Conservation (phyloP, 2,888 invertebrate species). For the Ornithoptera alexandrae region DNA sequence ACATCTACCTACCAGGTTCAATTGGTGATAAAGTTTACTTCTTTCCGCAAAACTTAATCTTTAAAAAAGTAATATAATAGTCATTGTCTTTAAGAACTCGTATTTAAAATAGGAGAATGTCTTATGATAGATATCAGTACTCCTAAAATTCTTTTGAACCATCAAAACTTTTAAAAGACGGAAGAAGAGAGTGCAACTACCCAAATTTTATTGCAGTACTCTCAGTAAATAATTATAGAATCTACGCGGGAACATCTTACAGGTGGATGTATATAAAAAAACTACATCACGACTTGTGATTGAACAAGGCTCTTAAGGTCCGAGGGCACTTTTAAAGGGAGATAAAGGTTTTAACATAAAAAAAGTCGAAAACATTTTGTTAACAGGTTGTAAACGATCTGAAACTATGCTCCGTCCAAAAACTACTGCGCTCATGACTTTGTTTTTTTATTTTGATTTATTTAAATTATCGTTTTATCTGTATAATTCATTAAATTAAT, state of each 20-base stretch:
- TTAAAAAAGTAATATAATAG: too few species aligned
- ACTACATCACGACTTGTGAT: constrained; percentile 45
- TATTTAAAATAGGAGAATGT: too few species aligned
- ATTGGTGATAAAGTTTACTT: too few species aligned
- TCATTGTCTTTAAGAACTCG: too few species aligned
- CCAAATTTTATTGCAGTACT: background rate
- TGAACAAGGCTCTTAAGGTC: constrained; percentile 62
- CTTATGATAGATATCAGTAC: too few species aligned
- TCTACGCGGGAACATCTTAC: constrained; percentile 42
- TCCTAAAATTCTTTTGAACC: too few species aligned
- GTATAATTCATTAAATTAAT: too few species aligned
- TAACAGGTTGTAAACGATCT: constrained; percentile 73
- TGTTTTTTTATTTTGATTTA: too few species aligned
- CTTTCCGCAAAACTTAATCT: too few species aligned
- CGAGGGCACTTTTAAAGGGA: constrained; percentile 64
- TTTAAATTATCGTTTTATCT: too few species aligned
- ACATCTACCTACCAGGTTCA: too few species aligned
- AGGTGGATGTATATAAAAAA: constrained; percentile 43
- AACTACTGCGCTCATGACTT: background rate
- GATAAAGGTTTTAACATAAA: constrained; percentile 63
- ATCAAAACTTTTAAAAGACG: background rate
- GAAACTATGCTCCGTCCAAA: constrained; percentile 1
- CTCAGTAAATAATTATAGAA: constrained; percentile 56
- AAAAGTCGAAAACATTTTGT: constrained; percentile 65
- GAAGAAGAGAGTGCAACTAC: background rate